Evolutionary conservation across 2,797 vertebrate species (phyloP).

Genomic region (Paramormyrops hopkinsi): DNA sequence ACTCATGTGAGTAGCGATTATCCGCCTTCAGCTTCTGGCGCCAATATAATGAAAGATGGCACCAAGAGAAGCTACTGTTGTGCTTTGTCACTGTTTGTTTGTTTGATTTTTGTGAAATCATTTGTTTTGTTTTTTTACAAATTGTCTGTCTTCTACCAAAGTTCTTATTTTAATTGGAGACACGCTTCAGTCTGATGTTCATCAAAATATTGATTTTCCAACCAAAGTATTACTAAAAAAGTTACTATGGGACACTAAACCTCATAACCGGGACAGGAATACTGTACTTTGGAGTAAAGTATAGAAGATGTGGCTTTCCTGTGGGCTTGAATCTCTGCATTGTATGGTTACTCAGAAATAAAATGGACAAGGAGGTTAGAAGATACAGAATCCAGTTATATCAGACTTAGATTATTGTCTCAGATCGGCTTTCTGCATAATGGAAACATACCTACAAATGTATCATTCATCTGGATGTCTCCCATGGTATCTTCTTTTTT

Average conservation of each 20-base stretch:
- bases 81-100: background rate
- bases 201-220: background rate
- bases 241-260: background rate
- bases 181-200: background rate
- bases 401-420: background rate
- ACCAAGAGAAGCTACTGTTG: background rate
- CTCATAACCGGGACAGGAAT: background rate
- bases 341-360: background rate
- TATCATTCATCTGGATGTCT: background rate
- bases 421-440: background rate
- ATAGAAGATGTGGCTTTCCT: background rate
- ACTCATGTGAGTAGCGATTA: slow-evolving; percentile 63
- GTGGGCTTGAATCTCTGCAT: background rate
- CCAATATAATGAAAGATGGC: background rate
- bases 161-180: background rate
- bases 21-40: background rate
- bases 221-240: background rate
- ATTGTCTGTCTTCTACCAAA: background rate
- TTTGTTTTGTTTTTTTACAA: background rate
- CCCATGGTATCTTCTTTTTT: background rate
- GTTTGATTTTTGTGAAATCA: background rate
- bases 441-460: background rate
- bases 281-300: background rate
- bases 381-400: background rate
- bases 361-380: background rate